Conservation (phyloP, 2,888 invertebrate genomes). For the Oscheius sp. region DNA sequence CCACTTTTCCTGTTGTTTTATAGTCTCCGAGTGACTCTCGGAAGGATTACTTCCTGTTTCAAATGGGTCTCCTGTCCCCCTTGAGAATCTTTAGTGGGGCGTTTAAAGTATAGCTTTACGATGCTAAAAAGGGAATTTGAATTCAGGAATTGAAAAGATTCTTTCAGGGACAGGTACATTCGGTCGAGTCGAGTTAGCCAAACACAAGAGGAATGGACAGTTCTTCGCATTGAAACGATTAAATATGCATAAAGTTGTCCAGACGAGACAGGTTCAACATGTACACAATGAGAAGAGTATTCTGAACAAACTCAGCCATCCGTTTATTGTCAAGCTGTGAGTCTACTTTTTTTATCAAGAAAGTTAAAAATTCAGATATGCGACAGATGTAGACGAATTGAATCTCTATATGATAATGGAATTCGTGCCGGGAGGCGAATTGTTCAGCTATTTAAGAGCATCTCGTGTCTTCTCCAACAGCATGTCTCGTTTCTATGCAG, state of each 20-base stretch:
- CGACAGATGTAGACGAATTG: constrained; percentile 88
- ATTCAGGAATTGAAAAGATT: neutral
- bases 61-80: too few species aligned
- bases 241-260: constrained; percentile 88
- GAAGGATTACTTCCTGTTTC: too few species aligned
- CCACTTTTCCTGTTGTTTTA: too few species aligned
- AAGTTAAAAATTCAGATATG: constrained; percentile 78
- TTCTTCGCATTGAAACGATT: constrained; percentile 90
- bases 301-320: constrained; percentile 84
- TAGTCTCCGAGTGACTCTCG: too few species aligned
- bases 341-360: constrained; percentile 69
- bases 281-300: constrained; percentile 96
- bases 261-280: constrained; percentile 92
- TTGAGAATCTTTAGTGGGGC: too few species aligned
- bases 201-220: constrained; percentile 76
- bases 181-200: constrained; percentile 86
- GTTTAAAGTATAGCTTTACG: neutral
- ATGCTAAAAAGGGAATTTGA: neutral
- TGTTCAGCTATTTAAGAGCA: constrained; percentile 76
- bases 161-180: constrained; percentile 85
- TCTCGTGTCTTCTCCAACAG: constrained; percentile 73
- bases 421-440: constrained; percentile 93
- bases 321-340: constrained; percentile 93
- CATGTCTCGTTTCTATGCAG: constrained; percentile 88
- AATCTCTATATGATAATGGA: constrained; percentile 96